phyloP scores from a whole-genome alignment of 2,113 vertebrate species.

The Malurus alboscapulatus region DNA sequence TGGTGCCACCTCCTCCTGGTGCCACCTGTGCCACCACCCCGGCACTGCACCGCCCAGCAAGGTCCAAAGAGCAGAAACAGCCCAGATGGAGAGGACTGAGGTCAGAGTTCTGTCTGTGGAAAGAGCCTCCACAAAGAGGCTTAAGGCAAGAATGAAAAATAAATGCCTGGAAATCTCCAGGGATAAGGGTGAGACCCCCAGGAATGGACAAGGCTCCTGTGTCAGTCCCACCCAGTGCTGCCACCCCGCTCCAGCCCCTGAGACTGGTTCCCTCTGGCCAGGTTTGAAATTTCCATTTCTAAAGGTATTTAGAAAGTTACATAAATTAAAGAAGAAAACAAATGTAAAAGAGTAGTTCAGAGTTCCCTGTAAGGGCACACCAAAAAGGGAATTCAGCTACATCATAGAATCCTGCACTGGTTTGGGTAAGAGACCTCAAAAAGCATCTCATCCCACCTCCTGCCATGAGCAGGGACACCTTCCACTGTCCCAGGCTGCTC shows the following conservation, averaged over 20 bases:
- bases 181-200: neutral
- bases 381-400: neutral
- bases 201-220: accelerated
- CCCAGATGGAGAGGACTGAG: neutral
- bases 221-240: neutral
- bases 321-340: neutral
- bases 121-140: neutral
- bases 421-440: neutral
- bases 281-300: neutral
- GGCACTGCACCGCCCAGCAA: accelerated
- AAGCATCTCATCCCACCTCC: too few species aligned
- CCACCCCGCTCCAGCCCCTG: neutral
- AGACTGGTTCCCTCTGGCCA: neutral
- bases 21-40: neutral
- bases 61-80: neutral
- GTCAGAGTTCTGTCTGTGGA: neutral
- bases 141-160: neutral
- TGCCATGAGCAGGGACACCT: neutral
- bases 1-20: neutral
- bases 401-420: neutral
- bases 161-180: neutral
- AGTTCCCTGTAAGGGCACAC: neutral
- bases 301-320: neutral
- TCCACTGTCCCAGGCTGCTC: accelerated
- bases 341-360: neutral